Base-by-base conservation (phyloP, 53 echinoderm and acorn worm genomes). In the Holothuria leucospilota region DNA sequence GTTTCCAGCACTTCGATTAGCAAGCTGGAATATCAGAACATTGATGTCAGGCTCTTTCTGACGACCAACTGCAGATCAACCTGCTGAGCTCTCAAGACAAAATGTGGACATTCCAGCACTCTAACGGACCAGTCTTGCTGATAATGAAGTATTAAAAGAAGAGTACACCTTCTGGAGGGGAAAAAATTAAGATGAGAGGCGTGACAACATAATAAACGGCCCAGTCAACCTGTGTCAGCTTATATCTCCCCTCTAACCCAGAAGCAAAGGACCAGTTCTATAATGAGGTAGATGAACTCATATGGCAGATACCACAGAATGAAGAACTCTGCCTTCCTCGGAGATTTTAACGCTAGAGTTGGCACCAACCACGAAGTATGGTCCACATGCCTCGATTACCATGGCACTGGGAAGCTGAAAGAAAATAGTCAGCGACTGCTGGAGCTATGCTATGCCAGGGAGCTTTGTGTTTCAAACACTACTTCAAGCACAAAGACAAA, bases 81-180 rank as follows among this genome's bases (percentile, higher is more conserved):
- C n/a, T n/a, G n/a, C n/a, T n/a, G n/a, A n/a, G n/a, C n/a, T n/a
- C n/a, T n/a, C n/a, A n/a, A n/a, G n/a, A n/a, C n/a, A n/a, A n/a
- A n/a, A n/a, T 42, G 42, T 20, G 71, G 80, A 38, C 85, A 85
- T 5, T 78, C 87, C 20, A 41, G 38, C 34, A n/a, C 52, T 91
- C 25, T 86, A 91, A 51, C 82, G 86, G 62, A 90, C 86, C 39
- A 11, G 85, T 1, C 90, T 84, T 10, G 59, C 88, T 51, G 1
- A 59, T 25, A n/a, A 23, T 39, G 77, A 77, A 70, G 20, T 56
- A 24, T 29, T 87, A 5, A 68, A 41, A 73, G 73, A 90, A 56
- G 62, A 81, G 60, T 86, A 90, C 81, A 90, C 90, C 6, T 91
- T 69, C 77, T 86, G 90, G 82, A 79, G 79, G 21, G 86, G 90